Base-by-base conservation (phyloP, 1,140 invertebrate species). In the Pteromalus puparum region DNA sequence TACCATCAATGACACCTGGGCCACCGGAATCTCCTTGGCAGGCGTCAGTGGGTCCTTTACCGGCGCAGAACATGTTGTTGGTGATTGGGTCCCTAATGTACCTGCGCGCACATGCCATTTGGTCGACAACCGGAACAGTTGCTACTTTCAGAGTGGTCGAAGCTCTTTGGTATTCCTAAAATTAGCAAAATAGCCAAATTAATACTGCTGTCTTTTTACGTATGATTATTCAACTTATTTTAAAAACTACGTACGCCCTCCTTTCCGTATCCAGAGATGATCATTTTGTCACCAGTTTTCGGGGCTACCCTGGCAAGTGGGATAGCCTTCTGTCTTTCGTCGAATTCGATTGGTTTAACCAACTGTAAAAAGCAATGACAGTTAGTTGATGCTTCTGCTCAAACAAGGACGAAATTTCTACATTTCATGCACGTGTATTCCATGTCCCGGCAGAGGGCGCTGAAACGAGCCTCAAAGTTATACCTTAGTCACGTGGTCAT, bases 1-100 rank as follows among this genome's bases (percentile, higher is more conserved):
- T 87, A 24, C 87, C 88, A 68, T 88, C 79, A 0, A 86, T 77
- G 38, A 89, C 87, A 83, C 90, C 79, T 6, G 88, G 87, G 26
- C 89, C 89, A 81, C 88, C 88, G 21, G 87, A 89, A 82, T 90
- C 89, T 72, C 90, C 90, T 84, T 89, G 87, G 65, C 88, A 89
- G 24, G 87, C 81, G 79, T 88, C 88, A 13, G 34, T 80, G 5
- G 18, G 5, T 1, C 84, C 86, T 48, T 26, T 53, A 42, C 86
- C 86, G 2, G 86, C 86, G 65, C 86, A 87, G 61, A 87, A 87
- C 78, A 87, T 82, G 53, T 85, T 82, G 18, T 81, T 68, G 12
- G 80, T 87, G n/a, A 85, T 74, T 3, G 83, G 83, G 46, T 85
- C 84, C 26, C 30, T 18, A 4, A 77, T 72, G 46, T 87, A 87